phyloP scores from a whole-genome alignment of 2,888 invertebrate species.

The Aphodius granarius region DNA sequence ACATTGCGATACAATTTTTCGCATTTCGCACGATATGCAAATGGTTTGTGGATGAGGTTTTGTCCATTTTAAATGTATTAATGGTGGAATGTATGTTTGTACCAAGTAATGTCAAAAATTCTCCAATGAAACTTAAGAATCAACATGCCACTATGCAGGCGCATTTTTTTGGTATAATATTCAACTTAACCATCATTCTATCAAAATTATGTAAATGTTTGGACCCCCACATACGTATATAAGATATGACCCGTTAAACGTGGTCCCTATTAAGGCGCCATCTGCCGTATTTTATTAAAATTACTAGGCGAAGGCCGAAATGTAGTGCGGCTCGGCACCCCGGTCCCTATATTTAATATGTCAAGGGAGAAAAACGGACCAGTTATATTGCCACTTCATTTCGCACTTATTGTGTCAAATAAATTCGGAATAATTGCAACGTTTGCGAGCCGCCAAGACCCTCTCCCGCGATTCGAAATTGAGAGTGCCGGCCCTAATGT shows the following conservation, averaged over 20 bases:
- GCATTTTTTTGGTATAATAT: too few species aligned
- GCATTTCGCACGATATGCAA: not conserved
- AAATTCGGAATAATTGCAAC: slow-evolving; percentile 1
- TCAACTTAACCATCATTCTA: not conserved
- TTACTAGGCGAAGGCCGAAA: not conserved
- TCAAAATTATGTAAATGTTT: not conserved
- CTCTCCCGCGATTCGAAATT: not conserved
- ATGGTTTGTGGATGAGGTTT: not conserved
- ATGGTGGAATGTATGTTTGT: not conserved
- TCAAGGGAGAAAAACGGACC: not conserved
- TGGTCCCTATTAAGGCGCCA: not conserved
- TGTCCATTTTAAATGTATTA: not conserved
- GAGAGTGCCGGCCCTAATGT: not conserved
- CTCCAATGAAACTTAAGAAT: too few species aligned
- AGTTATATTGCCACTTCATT: not conserved
- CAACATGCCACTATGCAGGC: too few species aligned
- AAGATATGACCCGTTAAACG: not conserved
- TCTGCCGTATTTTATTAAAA: not conserved
- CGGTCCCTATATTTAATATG: not conserved
- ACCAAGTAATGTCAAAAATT: not conserved
- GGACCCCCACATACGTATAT: not conserved
- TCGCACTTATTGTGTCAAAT: not conserved
- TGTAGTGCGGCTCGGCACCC: not conserved
- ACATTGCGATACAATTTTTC: not conserved
- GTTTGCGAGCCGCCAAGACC: not conserved